Base-by-base conservation (phyloP, 35 echinoderm and acorn worm genomes). In the Ophiothrix spiculata region DNA sequence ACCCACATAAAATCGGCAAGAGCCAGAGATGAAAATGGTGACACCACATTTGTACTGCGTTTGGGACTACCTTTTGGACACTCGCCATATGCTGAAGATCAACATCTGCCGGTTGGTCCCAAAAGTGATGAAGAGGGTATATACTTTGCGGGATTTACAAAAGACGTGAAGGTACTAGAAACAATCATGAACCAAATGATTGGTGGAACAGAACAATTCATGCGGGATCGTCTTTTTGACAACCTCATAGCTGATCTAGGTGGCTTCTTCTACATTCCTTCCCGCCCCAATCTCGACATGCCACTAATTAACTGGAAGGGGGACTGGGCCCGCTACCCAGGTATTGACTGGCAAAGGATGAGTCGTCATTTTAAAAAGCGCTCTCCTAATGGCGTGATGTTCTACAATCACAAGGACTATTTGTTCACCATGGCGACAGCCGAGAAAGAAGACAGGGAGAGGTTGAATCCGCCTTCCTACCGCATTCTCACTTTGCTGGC, bases 201-300 rank as follows among this genome's bases (percentile, higher is more conserved):
- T 69, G 60, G 60, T 69, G 60, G 60, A 69, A 69, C 60, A 69
- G 60, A 69, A 69, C 3, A 69, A 15, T 69, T 12, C 60, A 69
- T 69, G 60, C 60, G 29, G 60, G 60, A 69, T 69, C 60, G 60
- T 28, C 60, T 69, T 25, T 69, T 69, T 69, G 6, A 69, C 60
- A 25, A 69, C 29, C 25, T 69, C 10, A 69, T 15, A 69, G 60
- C 60, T 69, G 60, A 69, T 69, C 60, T 69, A 69, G 60, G 60
- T 25, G 60, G 60, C 60, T 69, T 69, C 60, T 69, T 69, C 60
- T 69, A 69, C 60, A 69, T 69, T 69, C 60, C 60, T 69, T 69
- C 60, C 60, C 29, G 60, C 60, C 17, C 17, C 17, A 69, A 69
- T n/a, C 60, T 69, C 60, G 29, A 28, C 17, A 1, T 69, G 60